Base-by-base conservation (phyloP, 2,888 invertebrate genomes). In the Cryptocephalus primarius region DNA sequence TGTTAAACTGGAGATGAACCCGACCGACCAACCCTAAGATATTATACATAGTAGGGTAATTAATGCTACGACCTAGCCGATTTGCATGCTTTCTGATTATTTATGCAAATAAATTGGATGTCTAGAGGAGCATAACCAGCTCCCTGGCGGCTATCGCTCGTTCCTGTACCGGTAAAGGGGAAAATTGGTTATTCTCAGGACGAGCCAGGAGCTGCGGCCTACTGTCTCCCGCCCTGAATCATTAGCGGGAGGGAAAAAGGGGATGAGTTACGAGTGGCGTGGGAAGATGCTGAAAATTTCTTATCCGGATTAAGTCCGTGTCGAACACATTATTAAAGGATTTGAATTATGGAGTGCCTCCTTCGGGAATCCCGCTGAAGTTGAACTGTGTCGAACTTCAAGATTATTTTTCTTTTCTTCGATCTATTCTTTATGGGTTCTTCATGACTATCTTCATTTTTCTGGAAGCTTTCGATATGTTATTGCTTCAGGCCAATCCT, bases 71-170 rank as follows among this genome's bases (percentile, higher is more conserved):
- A 68, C 67, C 66, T 65, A 60, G 55, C 60, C 59, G 60, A 69
- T 69, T 69, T 70, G 70, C 69, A 70, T 68, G 62, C 63, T 61
- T 64, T 65, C 66, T 64, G 67, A 70, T 69, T 70, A 70, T 68
- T 70, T 70, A 70, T 70, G 70, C 66, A 70, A 70, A 71, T 70
- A 64, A 59, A 60, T 59, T 52, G 51, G 61, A 59, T 60, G 63
- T 65, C 66, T 64, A 59, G 62, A 63, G 61, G 57, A 59, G 54
- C 55, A 39, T 50, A 49, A 12, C 40, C 50, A 46, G 48, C 47
- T 60, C 56, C 61, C 61, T 56, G 48, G 60, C 57, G 63, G 65
- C 63, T 51, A 61, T 60, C 57, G 57, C 53, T 54, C 41, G 44
- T 45, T 44, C 41, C 45, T 22, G 50, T 49, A 46, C 46, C 44